Conservation (phyloP, 2,797 vertebrate species). For the Scolopax bukidnonensis region DNA sequence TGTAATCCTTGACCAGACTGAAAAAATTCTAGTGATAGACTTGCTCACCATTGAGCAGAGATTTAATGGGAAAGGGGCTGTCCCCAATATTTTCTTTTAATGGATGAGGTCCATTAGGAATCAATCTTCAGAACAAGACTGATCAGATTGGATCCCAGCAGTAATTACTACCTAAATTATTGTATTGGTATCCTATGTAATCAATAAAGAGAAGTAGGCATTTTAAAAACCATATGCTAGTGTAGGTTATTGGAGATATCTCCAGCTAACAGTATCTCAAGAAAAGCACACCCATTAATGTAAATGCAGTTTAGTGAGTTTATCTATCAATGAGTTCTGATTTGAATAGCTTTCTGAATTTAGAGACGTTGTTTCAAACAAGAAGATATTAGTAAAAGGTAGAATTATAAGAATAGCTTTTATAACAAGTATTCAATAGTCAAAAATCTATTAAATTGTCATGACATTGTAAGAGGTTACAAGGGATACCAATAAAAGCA, state of each 20-base stretch:
- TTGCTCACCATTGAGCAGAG: not conserved
- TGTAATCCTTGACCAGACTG: not conserved
- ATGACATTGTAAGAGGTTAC: not conserved
- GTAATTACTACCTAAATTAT: not conserved
- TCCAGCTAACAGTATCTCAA: not conserved
- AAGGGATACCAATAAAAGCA: not conserved
- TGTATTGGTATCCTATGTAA: not conserved
- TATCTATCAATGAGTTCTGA: not conserved
- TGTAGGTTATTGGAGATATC: not conserved
- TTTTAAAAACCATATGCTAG: not conserved
- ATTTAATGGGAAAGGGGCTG: not conserved
- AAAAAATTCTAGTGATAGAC: not conserved
- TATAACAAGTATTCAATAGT: not conserved
- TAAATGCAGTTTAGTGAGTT: not conserved
- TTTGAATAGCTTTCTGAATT: not conserved
- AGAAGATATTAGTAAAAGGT: not conserved
- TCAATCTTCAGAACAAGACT: not conserved
- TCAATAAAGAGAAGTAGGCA: not conserved
- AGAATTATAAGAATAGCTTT: not conserved
- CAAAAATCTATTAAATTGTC: not conserved
- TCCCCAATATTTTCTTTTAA: not conserved
- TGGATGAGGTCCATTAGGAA: not conserved
- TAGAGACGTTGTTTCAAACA: not conserved
- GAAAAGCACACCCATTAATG: not conserved
- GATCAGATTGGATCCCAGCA: not conserved